Percentiles rank a stretch among this genome's conserved stretches.
Conservation (phyloP, 2,888 invertebrate genomes). For the Antheraea assamensis region DNA sequence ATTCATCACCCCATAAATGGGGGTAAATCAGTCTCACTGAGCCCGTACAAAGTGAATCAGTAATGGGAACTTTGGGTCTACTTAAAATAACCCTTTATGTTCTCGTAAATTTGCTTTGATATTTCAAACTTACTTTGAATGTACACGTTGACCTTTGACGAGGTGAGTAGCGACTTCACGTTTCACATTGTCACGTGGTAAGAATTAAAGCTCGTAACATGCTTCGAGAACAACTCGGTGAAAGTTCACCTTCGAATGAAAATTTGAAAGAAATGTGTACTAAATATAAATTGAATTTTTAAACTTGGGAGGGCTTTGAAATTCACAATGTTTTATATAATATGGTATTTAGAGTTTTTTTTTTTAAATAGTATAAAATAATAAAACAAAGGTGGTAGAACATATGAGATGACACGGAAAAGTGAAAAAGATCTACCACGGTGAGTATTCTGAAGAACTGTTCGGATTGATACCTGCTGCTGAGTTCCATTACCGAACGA, state of each 20-base stretch:
- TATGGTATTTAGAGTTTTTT: too few species aligned
- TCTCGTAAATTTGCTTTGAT: slow-evolving; percentile 9
- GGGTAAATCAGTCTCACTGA: slow-evolving; percentile 17
- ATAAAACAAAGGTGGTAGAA: too few species aligned
- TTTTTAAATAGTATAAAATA: too few species aligned
- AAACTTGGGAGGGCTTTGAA: too few species aligned
- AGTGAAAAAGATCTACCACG: too few species aligned
- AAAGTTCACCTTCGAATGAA: not conserved
- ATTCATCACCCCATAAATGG: slow-evolving; percentile 39
- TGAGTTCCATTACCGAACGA: too few species aligned
- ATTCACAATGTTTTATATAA: too few species aligned
- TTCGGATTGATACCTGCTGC: too few species aligned
- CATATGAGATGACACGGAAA: too few species aligned
- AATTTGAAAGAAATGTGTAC: not conserved
- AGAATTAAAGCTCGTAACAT: not conserved
- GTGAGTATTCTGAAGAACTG: too few species aligned
- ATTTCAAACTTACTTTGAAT: slow-evolving; percentile 1
- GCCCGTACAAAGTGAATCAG: slow-evolving; percentile 39
- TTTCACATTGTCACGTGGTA: not conserved
- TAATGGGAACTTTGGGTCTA: slow-evolving; percentile 7
- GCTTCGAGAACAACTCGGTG: not conserved
- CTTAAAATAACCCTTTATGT: slow-evolving; percentile 7
- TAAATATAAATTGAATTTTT: too few species aligned
- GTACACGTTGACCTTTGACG: not conserved
- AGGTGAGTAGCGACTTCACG: not conserved